phyloP scores from a whole-genome alignment of 2,797 vertebrate genomes.

The Leuciscus waleckii region DNA sequence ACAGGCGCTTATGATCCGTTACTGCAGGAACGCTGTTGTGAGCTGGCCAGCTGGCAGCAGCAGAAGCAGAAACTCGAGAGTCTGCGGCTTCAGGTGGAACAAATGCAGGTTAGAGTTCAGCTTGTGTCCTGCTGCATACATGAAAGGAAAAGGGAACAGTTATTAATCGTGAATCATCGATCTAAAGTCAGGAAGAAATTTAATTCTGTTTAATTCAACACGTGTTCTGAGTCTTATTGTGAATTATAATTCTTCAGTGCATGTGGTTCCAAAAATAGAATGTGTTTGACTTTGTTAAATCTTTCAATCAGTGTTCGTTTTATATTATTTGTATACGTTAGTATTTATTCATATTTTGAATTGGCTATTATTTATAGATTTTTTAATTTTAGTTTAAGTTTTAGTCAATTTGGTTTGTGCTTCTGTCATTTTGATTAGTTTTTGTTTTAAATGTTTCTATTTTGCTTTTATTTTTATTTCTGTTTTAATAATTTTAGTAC shows the following conservation, averaged over 20 bases:
- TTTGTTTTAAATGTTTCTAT: background rate
- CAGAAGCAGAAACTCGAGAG: constrained; percentile 85
- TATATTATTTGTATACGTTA: background rate
- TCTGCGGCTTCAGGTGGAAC: constrained; percentile 89
- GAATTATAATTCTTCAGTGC: background rate
- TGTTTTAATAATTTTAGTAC: background rate
- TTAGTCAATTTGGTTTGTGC: background rate
- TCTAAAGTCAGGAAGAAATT: background rate
- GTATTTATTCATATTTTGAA: background rate
- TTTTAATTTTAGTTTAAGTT: background rate
- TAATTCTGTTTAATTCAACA: background rate
- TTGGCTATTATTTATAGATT: background rate
- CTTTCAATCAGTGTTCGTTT: background rate
- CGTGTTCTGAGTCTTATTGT: background rate
- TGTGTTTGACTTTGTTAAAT: background rate
- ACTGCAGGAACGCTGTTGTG: constrained; percentile 79
- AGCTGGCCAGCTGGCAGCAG: constrained; percentile 88
- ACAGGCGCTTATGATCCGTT: constrained; percentile 72
- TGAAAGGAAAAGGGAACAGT: constrained; percentile 1
- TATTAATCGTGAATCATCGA: background rate
- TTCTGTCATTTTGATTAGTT: background rate
- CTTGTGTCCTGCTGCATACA: background rate
- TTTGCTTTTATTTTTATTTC: background rate
- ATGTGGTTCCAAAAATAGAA: background rate
- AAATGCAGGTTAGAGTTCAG: constrained; percentile 88